Evolutionary conservation across 2,797 vertebrate genomes (phyloP), one percentile per base, ranked within the genome.

Genomic region (Lepus townsendii): DNA sequence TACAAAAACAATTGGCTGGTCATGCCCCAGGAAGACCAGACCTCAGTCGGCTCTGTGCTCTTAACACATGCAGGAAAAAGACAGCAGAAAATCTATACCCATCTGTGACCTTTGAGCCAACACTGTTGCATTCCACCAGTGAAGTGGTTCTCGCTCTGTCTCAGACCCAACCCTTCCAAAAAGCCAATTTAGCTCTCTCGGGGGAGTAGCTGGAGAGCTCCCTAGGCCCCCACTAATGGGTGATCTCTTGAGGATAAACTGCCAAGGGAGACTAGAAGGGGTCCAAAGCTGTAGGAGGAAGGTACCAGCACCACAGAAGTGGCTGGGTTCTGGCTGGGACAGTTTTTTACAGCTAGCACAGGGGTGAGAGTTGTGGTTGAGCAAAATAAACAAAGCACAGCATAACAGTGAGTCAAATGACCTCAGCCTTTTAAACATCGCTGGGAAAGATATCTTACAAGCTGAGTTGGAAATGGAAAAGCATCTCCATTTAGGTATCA

Each of bases 401-500:
- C n/a, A 54, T 42, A 57, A 57, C 17, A 86, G 11, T 47, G 71
- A 92, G 26, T 91, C 85, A 78, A 89, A 83, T 60, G 66, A 75
- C 76, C n/a, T 92, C 79, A 60, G 26, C 6, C 2, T 16, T 91
- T 86, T 83, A 65, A 90, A 77, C 62, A 50, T 66, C 72, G 52
- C 52, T 63, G 60, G 52, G 50, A 26, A 89, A 95, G 83, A 11
- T 78, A 82, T 26, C 68, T 82, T 42, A 50, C 65, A 83, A 94
- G 84, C 73, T 91, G 35, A n/a, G 20, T 63, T 80, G 62, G 52
- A 76, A 77, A 75, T 57, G 8, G 30, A 80, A 96, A 94, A 66
- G 16, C 3, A 12, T 83, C 57, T 89, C 72, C 63, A 27, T 65
- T 57, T 69, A 35, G 22, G 4, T 20, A 38, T 13, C 50, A 26